A percentile compares a stretch with the other conserved stretches of the same genome.
These are phyloP conservation scores for Styela plicata DNA, from an alignment of 23 tunicate genomes.

Conservation along the genomic window DNA sequence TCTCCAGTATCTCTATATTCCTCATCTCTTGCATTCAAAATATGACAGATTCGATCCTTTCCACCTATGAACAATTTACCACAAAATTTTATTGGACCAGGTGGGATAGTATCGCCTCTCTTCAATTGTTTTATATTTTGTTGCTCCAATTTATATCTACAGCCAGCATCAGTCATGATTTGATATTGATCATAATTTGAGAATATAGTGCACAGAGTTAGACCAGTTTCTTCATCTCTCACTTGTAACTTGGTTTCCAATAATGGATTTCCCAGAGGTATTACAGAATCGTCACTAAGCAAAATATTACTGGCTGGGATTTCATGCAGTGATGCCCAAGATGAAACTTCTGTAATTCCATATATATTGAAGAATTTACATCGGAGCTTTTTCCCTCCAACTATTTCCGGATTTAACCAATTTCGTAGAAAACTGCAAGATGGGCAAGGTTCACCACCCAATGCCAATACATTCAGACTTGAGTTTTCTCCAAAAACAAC, in stretches of 20 bases:
- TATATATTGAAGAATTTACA: slow-evolving; percentile 55
- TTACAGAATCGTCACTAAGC: not conserved
- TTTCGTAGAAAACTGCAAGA: slow-evolving; percentile 37
- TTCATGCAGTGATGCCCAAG: slow-evolving; percentile 67
- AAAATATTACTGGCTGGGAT: slow-evolving; percentile 33
- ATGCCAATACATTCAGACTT: slow-evolving; percentile 40
- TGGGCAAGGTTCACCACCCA: slow-evolving; percentile 90
- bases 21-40: not conserved
- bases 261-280: slow-evolving; percentile 65
- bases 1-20: slow-evolving; percentile 51
- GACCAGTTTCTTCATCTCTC: slow-evolving; percentile 3
- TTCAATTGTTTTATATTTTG: not conserved
- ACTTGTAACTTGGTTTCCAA: slow-evolving; percentile 46
- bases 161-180: too few relatives aligned
- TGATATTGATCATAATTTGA: not conserved
- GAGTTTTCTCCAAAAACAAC: slow-evolving; percentile 31
- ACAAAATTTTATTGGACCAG: not conserved
- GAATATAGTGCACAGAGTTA: slow-evolving; percentile 5
- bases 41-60: slow-evolving; percentile 4
- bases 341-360: slow-evolving; percentile 95
- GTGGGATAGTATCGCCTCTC: not conserved
- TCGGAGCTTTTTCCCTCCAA: not conserved
- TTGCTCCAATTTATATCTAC: not conserved
- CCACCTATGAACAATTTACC: slow-evolving; percentile 24
- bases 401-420: slow-evolving; percentile 32